Base-by-base conservation (phyloP, 2,797 vertebrate species). In the Myripristis murdjan region DNA sequence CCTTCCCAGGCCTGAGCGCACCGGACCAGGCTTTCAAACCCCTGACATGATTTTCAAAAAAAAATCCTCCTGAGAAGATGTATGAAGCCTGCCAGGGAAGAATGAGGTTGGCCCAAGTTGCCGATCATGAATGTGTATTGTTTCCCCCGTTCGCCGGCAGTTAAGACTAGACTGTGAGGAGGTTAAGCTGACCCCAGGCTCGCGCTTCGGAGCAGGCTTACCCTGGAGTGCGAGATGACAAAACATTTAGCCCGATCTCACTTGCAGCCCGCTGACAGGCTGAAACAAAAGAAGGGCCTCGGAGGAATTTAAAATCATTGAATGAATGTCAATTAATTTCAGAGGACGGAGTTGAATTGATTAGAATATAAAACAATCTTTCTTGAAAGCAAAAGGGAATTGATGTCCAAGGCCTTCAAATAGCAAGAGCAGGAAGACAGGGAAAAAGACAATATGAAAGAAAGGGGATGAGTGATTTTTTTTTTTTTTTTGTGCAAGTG, bases 331-430 rank as follows among this genome's bases (percentile, higher is more conserved):
- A 93, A 92, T 92, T 92, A 93, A 92, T 93, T 92, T 92, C 88
- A 85, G 87, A 84, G 90, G 87, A 89, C 65, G 65, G 85, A 86
- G 85, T 90, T 89, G 92, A 93, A 93, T 93, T 92, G 91, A 93
- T 93, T 93, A 91, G 89, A 93, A 93, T 93, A 93, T 93, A 92
- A 92, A 93, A 92, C 91, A 91, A 93, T 91, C 91, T 91, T 91
- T 92, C 87, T 91, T 83, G 89, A 92, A 91, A 90, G 91, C 92
- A 92, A 83, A 91, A 70, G 91, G 92, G 92, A 93, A 93, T 93
- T 92, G 91, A 93, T 86, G 91, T 93, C 91, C 87, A 87, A 91
- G 89, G 90, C 87, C 90, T 93, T 93, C 91, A 91, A 91, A 93
- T 80, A 76, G 78, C 51, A 16, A 65, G 80, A 88, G 72, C 41